Base-by-base conservation (phyloP, 2,888 invertebrate species). In the Ophion slaviceki region DNA sequence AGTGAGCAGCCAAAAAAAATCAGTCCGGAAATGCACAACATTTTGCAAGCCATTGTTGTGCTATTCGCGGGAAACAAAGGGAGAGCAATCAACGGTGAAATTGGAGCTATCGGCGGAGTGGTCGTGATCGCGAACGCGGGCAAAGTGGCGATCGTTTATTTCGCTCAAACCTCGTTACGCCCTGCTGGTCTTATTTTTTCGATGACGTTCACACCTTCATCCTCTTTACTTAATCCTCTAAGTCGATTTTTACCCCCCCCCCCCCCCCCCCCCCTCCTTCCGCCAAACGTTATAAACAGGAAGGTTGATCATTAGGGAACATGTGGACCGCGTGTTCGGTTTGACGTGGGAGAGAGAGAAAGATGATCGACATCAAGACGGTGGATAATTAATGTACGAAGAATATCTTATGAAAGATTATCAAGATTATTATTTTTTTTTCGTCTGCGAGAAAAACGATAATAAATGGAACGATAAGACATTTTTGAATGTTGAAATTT, bases 1-100 rank as follows among this genome's bases (percentile, higher is more conserved):
- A 75, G 75, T 62, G 67, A 87, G 67, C 32, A 87, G 62, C 82
- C 80, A 86, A 83, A 86, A 89, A 80, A 84, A 89, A 85, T 61
- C 5, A 88, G 24, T 1, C 75, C 74, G 36, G 88, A 36, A 76
- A 87, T 72, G 61, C 82, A 86, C 76, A 89, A 64, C 32, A 87
- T 76, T 85, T 83, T 68, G 53, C 82, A 81, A 79, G 86, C 78
- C 89, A 89, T 90, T 84, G 8, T 83, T 75, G 5, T 20, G 20
- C n/a, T 61, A 6, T 3, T 20, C 10, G 10, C 45, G 8, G 14
- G 45, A 62, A 24, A 24, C 57, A 14, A 47, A 28, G 24, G 20
- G 20, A 24, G 61, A 70, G 57, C 7, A 11, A 10, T 11, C 47
- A 14, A 2, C 47, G 3, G 14, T 47, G 47, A 47, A 14, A 47